A percentile compares a stretch with the other conserved stretches of the same genome.
Evolutionary conservation across 1,140 invertebrate species (phyloP).

Genomic region (Scaptomyza graminum): DNA sequence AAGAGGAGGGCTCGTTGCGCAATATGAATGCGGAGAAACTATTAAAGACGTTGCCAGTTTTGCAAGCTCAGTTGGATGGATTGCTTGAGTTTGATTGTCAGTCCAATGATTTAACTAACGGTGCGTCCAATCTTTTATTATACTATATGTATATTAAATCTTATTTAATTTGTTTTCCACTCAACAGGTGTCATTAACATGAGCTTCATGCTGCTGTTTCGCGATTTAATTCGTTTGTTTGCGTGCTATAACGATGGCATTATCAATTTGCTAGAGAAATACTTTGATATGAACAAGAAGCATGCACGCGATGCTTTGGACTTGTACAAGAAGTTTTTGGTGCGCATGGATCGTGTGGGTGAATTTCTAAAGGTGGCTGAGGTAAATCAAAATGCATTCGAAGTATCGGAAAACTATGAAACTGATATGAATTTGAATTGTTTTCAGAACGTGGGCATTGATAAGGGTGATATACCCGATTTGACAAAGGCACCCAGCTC

Average conservation of each 20-base stretch:
- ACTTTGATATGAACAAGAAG: constrained; percentile 99
- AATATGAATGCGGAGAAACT: constrained; percentile 99
- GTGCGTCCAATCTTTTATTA: constrained; percentile 73
- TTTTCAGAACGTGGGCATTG: constrained; percentile 96
- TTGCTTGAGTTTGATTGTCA: constrained; percentile 99
- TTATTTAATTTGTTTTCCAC: background rate
- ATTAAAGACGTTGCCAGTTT: constrained; percentile 97
- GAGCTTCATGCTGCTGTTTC: constrained; percentile 98
- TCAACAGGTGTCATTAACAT: constrained; percentile 94
- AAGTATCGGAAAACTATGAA: background rate
- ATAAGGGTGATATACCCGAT: constrained; percentile 99
- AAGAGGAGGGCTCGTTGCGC: constrained; percentile 97
- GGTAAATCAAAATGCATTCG: constrained; percentile 84
- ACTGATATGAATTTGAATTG: background rate
- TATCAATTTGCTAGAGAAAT: constrained; percentile 99
- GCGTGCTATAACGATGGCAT: constrained; percentile 99
- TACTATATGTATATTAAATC: background rate
- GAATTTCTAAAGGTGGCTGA: constrained; percentile 99
- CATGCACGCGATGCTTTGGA: constrained; percentile 98
- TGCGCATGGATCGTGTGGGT: constrained; percentile 98
- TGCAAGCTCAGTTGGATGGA: constrained; percentile 97
- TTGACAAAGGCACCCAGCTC: constrained; percentile 99
- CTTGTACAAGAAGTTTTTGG: constrained; percentile 99
- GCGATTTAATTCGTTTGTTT: constrained; percentile 99
- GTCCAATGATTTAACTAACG: constrained; percentile 98